Base-by-base conservation (phyloP, 2,888 invertebrate species). In the Coenonympha glycerion region DNA sequence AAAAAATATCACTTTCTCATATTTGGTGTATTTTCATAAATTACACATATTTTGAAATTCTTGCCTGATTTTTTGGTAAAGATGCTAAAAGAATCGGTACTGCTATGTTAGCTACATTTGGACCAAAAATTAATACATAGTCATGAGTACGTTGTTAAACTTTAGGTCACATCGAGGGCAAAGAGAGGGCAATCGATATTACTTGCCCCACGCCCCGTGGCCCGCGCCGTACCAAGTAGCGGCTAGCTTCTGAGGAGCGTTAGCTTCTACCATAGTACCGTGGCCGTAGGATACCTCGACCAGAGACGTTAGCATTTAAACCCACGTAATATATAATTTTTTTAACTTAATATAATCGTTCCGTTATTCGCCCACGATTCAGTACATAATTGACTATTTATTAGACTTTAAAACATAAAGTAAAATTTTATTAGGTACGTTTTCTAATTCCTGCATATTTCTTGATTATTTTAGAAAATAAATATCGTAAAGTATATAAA, bases 181-280 rank as follows among this genome's bases (percentile, higher is more conserved):
- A 57, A 55, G 52, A 39, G 37, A 46, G 65, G 63, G 66, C 69
- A 78, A 78, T 79, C 79, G 67, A 79, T 80, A 72, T 64, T 57
- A 63, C 65, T 60, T 63, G 56, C 67, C 69, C 66, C 72, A 67
- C 70, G 67, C 74, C 67, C 72, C 67, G 60, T 28, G 19, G 13
- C 46, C 51, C 52, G 63, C 62, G 58, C 62, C 65, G 63, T 62
- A 58, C 62, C 65, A 68, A 73, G 66, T 69, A 73, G 66, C 62
- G 67, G 73, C 71, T 73, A 76, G 66, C 69, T 73, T 64, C 71
- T 73, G 67, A n/a, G 70, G 69, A 68, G 68, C 75, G 70, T 70
- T 75, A n/a, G n/a, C n/a, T n/a, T n/a, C n/a, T n/a, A n/a, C n/a
- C n/a, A n/a, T n/a, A n/a, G n/a, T 77, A 74, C 71, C 68, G 57